A percentile compares a stretch with the other conserved stretches of the same genome.
phyloP scores from a whole-genome alignment of 2,113 vertebrate genomes.

The Neotoma lepida region DNA sequence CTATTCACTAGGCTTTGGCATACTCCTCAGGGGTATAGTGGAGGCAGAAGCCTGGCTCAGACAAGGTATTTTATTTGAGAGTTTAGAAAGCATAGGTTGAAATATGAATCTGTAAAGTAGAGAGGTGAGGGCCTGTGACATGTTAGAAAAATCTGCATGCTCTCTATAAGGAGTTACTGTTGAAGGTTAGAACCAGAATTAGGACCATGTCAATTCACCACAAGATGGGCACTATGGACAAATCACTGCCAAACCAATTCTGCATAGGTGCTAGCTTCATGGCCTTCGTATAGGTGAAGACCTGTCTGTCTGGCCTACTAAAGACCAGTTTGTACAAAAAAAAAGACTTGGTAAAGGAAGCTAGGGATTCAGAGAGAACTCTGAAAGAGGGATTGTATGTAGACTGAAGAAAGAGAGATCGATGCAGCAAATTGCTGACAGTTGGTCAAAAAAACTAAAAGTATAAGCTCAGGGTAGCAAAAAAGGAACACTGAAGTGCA shows the following conservation, averaged over 20 bases:
- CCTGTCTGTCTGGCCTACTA: neutral
- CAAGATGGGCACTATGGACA: neutral
- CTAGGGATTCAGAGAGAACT: neutral
- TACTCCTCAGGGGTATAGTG: neutral
- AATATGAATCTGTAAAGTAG: neutral
- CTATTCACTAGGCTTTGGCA: neutral
- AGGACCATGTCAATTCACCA: neutral
- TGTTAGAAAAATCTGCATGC: neutral
- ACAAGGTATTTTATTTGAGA: neutral
- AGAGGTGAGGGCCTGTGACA: neutral
- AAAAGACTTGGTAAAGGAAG: neutral
- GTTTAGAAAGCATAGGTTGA: neutral
- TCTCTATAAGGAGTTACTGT: constrained; percentile 53
- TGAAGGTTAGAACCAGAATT: constrained; percentile 18
- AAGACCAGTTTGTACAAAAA: neutral
- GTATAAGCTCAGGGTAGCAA: neutral
- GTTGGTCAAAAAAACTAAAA: constrained; percentile 42
- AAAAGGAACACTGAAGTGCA: neutral
- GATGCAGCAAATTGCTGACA: neutral
- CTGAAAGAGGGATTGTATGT: neutral
- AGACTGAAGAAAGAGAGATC: neutral
- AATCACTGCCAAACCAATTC: neutral
- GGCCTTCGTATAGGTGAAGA: neutral
- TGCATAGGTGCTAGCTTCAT: neutral
- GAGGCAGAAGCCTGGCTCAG: neutral